phyloP scores from a whole-genome alignment of 2,797 vertebrate species.

The Toxotes lorentzi region DNA sequence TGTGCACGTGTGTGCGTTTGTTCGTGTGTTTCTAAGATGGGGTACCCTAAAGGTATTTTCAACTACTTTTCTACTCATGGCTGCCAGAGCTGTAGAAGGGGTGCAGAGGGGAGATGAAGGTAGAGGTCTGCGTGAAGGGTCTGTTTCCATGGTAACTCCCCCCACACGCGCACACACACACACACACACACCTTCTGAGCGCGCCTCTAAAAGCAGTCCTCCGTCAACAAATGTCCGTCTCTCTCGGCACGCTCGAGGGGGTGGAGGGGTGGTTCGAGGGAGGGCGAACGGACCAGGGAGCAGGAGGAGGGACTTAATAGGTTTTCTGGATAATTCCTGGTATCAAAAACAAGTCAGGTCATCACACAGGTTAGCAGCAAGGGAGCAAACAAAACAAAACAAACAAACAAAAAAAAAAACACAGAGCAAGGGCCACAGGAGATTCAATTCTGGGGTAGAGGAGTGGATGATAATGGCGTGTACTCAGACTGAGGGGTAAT shows the following conservation, averaged over 20 bases:
- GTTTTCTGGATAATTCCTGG: slow-evolving; percentile 99
- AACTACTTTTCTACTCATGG: slow-evolving; percentile 65
- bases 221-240: slow-evolving; percentile 85
- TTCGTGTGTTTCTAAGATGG: slow-evolving; percentile 31
- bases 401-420: not conserved
- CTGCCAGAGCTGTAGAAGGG: slow-evolving; percentile 63
- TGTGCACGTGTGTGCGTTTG: slow-evolving; percentile 35
- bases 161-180: too few species aligned
- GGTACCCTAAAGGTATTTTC: slow-evolving; percentile 54
- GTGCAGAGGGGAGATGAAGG: slow-evolving; percentile 55
- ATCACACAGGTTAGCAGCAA: slow-evolving; percentile 81
- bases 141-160: slow-evolving; percentile 78
- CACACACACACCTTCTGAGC: slow-evolving; percentile 20
- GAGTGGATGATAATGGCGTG: slow-evolving; percentile 45
- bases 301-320: slow-evolving; percentile 84
- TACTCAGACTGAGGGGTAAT: slow-evolving; percentile 37
- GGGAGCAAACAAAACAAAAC: slow-evolving; percentile 51
- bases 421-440: slow-evolving; percentile 58
- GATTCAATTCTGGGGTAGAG: slow-evolving; percentile 15
- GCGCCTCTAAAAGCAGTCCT: slow-evolving; percentile 82
- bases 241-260: slow-evolving; percentile 56
- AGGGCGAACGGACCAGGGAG: slow-evolving; percentile 68
- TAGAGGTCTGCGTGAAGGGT: slow-evolving; percentile 70
- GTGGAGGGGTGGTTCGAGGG: slow-evolving; percentile 60
- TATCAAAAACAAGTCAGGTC: slow-evolving; percentile 93